phyloP scores from a whole-genome alignment of 1,140 invertebrate species.

The Archivesica marissinica region DNA sequence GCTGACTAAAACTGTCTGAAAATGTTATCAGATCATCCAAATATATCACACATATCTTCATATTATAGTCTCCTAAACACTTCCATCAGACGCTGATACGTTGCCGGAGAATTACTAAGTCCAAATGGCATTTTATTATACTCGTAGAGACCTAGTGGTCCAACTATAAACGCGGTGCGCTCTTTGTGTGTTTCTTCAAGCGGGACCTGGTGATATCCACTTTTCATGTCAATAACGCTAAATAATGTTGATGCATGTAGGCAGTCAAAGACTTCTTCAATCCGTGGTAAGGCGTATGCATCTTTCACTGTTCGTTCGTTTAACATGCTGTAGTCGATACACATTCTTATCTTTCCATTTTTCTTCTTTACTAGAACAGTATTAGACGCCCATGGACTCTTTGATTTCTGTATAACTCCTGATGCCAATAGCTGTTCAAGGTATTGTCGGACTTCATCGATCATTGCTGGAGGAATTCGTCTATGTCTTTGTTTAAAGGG shows the following conservation, averaged over 20 bases:
- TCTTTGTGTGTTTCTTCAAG: conserved; percentile 66
- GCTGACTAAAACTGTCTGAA: conserved; percentile 15
- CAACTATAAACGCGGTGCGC: conserved; percentile 48
- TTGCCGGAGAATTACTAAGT: conserved; percentile 22
- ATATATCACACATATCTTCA: conserved; percentile 34
- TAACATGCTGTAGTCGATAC: conserved; percentile 27
- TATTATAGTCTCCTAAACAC: conserved; percentile 30
- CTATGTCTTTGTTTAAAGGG: conserved; percentile 59
- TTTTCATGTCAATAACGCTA: conserved; percentile 77
- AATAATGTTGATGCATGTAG: conserved; percentile 7
- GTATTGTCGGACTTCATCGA: conserved; percentile 47
- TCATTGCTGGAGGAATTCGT: conserved; percentile 51
- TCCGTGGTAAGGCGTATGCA: conserved; percentile 36
- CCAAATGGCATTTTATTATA: conserved; percentile 42
- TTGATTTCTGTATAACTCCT: conserved; percentile 51
- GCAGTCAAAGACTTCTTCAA: conserved; percentile 53
- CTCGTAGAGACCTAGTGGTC: conserved; percentile 39
- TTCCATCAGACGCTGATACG: conserved; percentile 43
- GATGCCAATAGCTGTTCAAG: conserved; percentile 48
- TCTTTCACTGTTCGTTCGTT: conserved; percentile 41
- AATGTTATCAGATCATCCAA: conserved; percentile 40
- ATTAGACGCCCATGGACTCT: conserved; percentile 49
- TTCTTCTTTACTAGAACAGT: conserved; percentile 43
- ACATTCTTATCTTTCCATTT: conserved; percentile 41
- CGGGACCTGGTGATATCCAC: conserved; percentile 81